Evolutionary conservation across 23 tunicate genomes (phyloP), one percentile per base, ranked within the genome.

Genomic region (Ascidia mentula): DNA sequence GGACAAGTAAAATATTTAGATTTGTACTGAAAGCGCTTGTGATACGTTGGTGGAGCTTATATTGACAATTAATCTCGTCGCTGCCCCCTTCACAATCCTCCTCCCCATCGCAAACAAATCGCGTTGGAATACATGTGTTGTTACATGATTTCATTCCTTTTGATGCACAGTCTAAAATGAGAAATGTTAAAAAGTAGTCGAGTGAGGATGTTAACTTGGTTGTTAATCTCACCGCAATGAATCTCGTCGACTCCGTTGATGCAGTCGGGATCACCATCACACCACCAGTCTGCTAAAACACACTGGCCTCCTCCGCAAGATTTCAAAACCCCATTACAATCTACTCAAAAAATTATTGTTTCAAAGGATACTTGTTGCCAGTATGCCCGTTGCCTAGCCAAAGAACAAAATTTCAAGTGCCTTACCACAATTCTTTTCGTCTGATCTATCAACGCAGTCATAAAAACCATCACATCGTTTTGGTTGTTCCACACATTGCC

Each of bases 251-350:
- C 76, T 38, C 80, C 87, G 45, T 91, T 86, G 34, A 32, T 37
- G 77, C 97, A 91, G 59, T 91, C 97, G 1, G 82, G 73, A 76
- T 91, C 97, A 35, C 90, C 90, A 72, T 91, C 97, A 73, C 97
- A 91, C 90, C 97, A 82, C 97, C 97, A 91, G 31, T 79, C 45
- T 76, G 71, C 9, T 2, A 77, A 61, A 65, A 91, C 45, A 40
- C 97, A 91, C 12, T 71, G 72, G 31, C 45, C 45, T 13, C 73
- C 73, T 18, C 90, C 97, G 59, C 97, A 91, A 37, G 75, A 33
- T 12, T 45, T 59, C 79, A 91, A 59, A 38, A 83, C 78, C 32
- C n/a, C 75, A n/a, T 45, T 69, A 73, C 97, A 91, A 0, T 6
- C 38, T 39, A n/a, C 90, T 89, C 78, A 5, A 75, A 89, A 78